Base-by-base conservation (phyloP, 2,888 invertebrate species). In the Alcis repandata region DNA sequence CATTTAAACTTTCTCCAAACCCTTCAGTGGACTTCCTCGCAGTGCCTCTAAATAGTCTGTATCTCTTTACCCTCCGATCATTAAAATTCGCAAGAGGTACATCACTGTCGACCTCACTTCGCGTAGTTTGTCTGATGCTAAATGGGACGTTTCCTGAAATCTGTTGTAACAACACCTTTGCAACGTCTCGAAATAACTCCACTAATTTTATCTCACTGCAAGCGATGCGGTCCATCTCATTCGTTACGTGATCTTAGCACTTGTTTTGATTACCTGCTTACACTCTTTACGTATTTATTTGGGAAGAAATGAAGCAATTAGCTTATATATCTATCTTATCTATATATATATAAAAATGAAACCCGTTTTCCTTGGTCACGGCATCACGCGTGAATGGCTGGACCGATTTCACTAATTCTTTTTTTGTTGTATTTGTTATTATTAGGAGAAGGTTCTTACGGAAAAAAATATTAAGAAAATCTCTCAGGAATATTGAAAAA, bases 91-190 rank as follows among this genome's bases (percentile, higher is more conserved):
- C 10, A 13, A 1, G 22, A 60, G 17, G 7, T 45, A 33, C 4
- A 52, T 22, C 43, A 52, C 59, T 52, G 38, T n/a, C 17, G 43
- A 45, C 19, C 19, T 36, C 10, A 33, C n/a, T 45, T 46, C 11
- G 15, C 6, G 7, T 32, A 57, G 17, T 63, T 56, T 43, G 43
- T 56, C 40, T 45, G 52, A 56, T 74, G 75, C 70, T 82, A 84
- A 86, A 85, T 85, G 80, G 78, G 82, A 85, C 81, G 78, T 86
- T 89, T 86, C 88, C 89, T 85, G 80, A 86, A 87, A 85, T 86
- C 83, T 82, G 83, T 84, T 83, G 80, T 85, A 80, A 80, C 80
- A 79, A 75, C 74, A 71, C 80, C 79, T 83, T 83, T 83, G 83
- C 82, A 78, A 75, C 79, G 76, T 78, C 79, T 83, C 79, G 70